Evolutionary conservation across 1,140 invertebrate genomes (phyloP).

Genomic region (Cyclina sinensis): DNA sequence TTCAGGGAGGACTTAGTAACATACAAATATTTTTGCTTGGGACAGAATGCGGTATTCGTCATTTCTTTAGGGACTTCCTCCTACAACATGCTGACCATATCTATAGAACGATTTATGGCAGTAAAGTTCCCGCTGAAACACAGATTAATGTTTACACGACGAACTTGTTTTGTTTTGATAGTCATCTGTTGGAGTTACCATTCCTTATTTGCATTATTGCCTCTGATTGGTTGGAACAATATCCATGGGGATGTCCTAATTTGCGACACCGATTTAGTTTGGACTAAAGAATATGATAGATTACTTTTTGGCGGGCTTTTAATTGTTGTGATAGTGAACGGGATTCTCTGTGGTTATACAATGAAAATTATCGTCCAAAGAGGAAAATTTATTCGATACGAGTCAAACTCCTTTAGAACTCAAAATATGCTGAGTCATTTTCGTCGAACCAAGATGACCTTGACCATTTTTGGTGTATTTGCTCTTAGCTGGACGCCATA

Average conservation of each 20-base stretch:
- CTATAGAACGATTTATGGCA: slow-evolving; percentile 24
- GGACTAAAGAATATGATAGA: slow-evolving; percentile 21
- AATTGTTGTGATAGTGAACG: slow-evolving; percentile 24
- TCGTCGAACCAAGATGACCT: slow-evolving; percentile 23
- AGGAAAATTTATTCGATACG: slow-evolving; percentile 20
- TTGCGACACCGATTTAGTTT: slow-evolving; percentile 49
- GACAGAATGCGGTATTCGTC: slow-evolving; percentile 25
- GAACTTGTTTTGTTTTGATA: slow-evolving; percentile 18
- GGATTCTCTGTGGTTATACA: slow-evolving; percentile 22
- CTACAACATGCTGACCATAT: slow-evolving; percentile 25
- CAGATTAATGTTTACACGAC: slow-evolving; percentile 30
- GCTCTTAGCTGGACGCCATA: slow-evolving; percentile 37
- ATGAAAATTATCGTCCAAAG: slow-evolving; percentile 1
- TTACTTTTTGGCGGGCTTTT: slow-evolving; percentile 31
- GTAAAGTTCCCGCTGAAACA: slow-evolving; percentile 24
- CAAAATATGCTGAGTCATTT: neutral
- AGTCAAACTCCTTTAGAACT: slow-evolving; percentile 1
- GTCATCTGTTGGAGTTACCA: slow-evolving; percentile 48
- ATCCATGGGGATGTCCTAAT: neutral
- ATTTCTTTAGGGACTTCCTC: slow-evolving; percentile 46
- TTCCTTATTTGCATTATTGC: neutral
- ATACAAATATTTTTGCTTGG: slow-evolving; percentile 38
- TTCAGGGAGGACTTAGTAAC: slow-evolving; percentile 8
- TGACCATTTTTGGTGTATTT: slow-evolving; percentile 38
- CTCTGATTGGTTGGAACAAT: slow-evolving; percentile 37